Base-by-base conservation (phyloP, 1,140 invertebrate genomes). In the Drosophila pectinifera region DNA sequence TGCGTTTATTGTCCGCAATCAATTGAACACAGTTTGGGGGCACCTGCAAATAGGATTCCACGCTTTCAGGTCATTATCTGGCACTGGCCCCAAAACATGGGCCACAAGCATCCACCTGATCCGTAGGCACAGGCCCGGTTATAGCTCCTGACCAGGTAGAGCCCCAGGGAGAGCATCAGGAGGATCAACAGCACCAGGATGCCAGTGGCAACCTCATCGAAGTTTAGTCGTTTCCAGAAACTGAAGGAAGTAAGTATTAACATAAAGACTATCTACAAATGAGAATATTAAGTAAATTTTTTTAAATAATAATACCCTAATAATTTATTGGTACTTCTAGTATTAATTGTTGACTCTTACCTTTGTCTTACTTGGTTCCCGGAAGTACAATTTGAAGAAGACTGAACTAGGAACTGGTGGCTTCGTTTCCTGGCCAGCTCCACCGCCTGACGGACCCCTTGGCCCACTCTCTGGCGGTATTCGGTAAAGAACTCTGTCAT, bases 91-190 rank as follows among this genome's bases (percentile, higher is more conserved):
- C 73, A 82, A 0, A 82, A 18, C n/a, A 67, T 3, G 0, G 58
- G 49, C 3, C 48, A 45, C 8, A 62, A 24, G 13, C 79, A 83
- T 3, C 75, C 67, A 4, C 80, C 80, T 3, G 54, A 28, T 14
- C 80, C 80, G 43, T 75, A 79, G 6, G 28, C 13, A 45, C 22
- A 69, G 0, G 51, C 39, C 3, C 22, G 70, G 16, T 84, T 78
- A 16, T 75, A 83, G 11, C 41, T 59, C 2, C 80, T 42, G 7
- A 75, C 24, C 14, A 83, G 38, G 2, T 24, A 39, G 2, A 83
- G 24, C 1, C 18, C 39, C 0, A 70, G 0, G 0, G 42, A 7
- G 0, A 70, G 5, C 10, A 63, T 0, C 22, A 78, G 0, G 1
- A 36, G 16, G 0, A 82, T 39, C 7, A 22, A 3, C 0, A 34